Evolutionary conservation across 2,888 invertebrate species (phyloP).

Genomic region (Malthinus flaveolus): DNA sequence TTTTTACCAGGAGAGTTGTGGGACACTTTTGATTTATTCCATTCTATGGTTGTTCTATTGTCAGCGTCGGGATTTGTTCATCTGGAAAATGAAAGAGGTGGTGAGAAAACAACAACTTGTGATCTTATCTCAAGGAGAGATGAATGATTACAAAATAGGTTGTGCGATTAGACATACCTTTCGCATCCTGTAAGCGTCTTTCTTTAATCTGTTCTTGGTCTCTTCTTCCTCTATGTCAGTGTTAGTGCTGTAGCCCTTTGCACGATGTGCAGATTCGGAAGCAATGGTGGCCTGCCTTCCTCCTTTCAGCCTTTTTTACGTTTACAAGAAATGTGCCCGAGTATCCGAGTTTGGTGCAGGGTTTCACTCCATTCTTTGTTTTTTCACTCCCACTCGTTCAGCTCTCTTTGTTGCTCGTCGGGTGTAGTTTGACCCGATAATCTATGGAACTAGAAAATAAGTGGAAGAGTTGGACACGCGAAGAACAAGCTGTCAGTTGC

Average conservation of each 20-base stretch:
- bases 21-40: too few species aligned
- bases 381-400: not conserved
- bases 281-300: conserved; percentile 10
- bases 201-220: not conserved
- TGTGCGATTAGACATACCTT: too few species aligned
- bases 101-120: too few species aligned
- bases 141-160: too few species aligned
- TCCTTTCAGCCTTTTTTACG: conserved; percentile 9
- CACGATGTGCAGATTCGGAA: conserved; percentile 1
- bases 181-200: too few species aligned
- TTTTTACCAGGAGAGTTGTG: too few species aligned
- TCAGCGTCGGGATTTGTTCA: conserved; percentile 8
- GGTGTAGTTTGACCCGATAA: not conserved
- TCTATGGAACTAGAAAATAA: too few species aligned
- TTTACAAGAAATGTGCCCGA: conserved; percentile 13
- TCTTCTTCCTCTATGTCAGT: conserved; percentile 1
- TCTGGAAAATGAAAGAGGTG: conserved; percentile 2
- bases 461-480: too few species aligned
- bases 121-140: too few species aligned
- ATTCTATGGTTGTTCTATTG: conserved; percentile 35
- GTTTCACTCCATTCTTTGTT: conserved; percentile 1
- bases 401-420: conserved; percentile 1
- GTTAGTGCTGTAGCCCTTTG: not conserved
- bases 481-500: too few species aligned
- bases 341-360: conserved; percentile 18